Evolutionary conservation across 2,888 invertebrate genomes (phyloP).

Genomic region (Melieria crassipennis): DNA sequence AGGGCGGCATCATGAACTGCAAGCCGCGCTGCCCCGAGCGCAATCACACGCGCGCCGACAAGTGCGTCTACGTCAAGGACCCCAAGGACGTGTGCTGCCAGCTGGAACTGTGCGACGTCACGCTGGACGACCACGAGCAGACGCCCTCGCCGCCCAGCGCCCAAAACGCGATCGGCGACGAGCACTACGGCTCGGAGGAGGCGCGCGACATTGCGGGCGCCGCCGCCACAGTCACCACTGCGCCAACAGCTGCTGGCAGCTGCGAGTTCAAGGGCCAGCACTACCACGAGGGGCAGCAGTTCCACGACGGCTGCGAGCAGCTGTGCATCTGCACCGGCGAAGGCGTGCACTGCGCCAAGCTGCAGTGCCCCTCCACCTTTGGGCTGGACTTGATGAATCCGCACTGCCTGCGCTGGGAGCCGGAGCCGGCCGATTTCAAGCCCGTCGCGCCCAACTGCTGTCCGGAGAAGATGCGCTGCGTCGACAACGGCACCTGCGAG

Average conservation of each 20-base stretch:
- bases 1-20: slow-evolving; percentile 78
- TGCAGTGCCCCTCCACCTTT: slow-evolving; percentile 85
- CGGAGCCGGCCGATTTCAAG: slow-evolving; percentile 76
- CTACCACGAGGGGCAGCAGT: slow-evolving; percentile 73
- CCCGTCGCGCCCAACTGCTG: slow-evolving; percentile 83
- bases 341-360: slow-evolving; percentile 79
- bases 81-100: slow-evolving; percentile 87
- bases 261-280: slow-evolving; percentile 59
- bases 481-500: slow-evolving; percentile 83
- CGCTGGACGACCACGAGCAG: slow-evolving; percentile 79
- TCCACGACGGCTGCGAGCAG: slow-evolving; percentile 83
- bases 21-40: slow-evolving; percentile 75
- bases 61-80: slow-evolving; percentile 84
- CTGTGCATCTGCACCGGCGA: slow-evolving; percentile 79
- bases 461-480: slow-evolving; percentile 79
- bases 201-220: slow-evolving; percentile 52
- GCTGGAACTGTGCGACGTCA: slow-evolving; percentile 86
- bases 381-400: slow-evolving; percentile 87
- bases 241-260: slow-evolving; percentile 26
- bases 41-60: slow-evolving; percentile 71
- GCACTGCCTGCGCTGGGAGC: slow-evolving; percentile 87
- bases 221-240: slow-evolving; percentile 24
- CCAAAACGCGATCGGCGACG: slow-evolving; percentile 50
- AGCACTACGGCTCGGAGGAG: slow-evolving; percentile 49
- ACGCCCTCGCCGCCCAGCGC: slow-evolving; percentile 54